phyloP scores from a whole-genome alignment of 2,888 invertebrate species.

The Hipparchia semele region DNA sequence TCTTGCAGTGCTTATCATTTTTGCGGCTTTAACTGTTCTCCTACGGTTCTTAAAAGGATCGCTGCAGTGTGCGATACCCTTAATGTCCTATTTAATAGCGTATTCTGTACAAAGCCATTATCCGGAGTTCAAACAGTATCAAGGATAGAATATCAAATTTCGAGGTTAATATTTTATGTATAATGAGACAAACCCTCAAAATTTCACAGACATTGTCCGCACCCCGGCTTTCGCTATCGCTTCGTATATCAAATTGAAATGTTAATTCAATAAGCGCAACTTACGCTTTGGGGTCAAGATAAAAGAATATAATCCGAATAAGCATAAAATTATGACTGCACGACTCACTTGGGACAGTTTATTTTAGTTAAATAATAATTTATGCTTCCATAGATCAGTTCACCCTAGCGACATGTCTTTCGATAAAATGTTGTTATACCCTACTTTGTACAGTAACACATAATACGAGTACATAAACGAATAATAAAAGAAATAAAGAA shows the following conservation, averaged over 20 bases:
- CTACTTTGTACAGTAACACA: not conserved
- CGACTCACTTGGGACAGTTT: conserved; percentile 63
- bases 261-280: conserved; percentile 80
- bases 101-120: conserved; percentile 19
- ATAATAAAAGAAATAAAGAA: too few species aligned
- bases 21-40: too few species aligned
- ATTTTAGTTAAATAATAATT: conserved; percentile 48
- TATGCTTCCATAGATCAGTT: conserved; percentile 16
- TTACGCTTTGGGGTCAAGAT: conserved; percentile 64
- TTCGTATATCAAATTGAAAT: conserved; percentile 78
- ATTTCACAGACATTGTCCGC: conserved; percentile 69
- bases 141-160: conserved; percentile 47
- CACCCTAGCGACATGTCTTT: conserved; percentile 42
- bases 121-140: conserved; percentile 11
- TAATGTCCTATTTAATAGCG: conserved; percentile 16
- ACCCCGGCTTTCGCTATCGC: conserved; percentile 65
- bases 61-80: too few species aligned
- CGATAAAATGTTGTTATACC: conserved; percentile 36
- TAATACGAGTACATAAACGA: not conserved
- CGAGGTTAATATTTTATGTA: conserved; percentile 61
- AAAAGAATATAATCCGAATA: conserved; percentile 68
- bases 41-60: too few species aligned
- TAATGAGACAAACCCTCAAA: conserved; percentile 67
- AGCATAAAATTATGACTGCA: conserved; percentile 73
- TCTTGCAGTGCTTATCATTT: too few species aligned